Evolutionary conservation across 2,797 vertebrate species (phyloP), one percentile per base, ranked within the genome.

Genomic region (Cryptoblepharus egeriae): DNA sequence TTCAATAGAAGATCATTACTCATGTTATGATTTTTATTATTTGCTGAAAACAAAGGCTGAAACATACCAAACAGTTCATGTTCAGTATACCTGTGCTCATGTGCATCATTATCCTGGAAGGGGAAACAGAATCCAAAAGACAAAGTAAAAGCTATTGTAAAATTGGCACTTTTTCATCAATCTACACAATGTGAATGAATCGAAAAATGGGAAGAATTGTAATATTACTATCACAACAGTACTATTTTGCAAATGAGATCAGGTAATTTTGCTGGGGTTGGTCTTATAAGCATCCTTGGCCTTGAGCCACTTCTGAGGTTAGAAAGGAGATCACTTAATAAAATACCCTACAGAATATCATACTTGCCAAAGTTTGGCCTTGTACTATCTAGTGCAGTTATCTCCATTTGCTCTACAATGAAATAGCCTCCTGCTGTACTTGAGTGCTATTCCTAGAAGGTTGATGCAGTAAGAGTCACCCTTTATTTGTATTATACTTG

Each of bases 341-440:
- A 49, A 49, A 16, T 57, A 78, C 79, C 81, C 87, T 73, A 28
- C 32, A 71, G 1, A 61, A 58, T 1, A 1, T 52, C 35, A 84
- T 9, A 69, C 80, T 26, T 85, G 13, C 4, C 18, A 55, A 68
- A 83, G 71, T 49, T 73, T n/a, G 80, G 71, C 63, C 77, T 1
- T 6, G 20, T 72, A 10, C 85, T 9, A 75, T 77, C n/a, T 45
- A 55, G 39, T 79, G 89, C 9, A 37, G 4, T 77, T 71, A 52
- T n/a, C 3, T 15, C 8, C 70, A 9, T 20, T 80, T 69, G 5
- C 63, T 87, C 69, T 73, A 57, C 22, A 83, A 32, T 58, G 37
- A n/a, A 73, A 86, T 78, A 74, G 32, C 39, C 32, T 77, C 20
- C 22, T 67, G 67, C 12, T 77, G 24, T 10, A 79, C 86, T 87